These are phyloP conservation scores for Hyla sarda DNA, from an alignment of 2,113 vertebrate genomes.

Conservation along the genomic window DNA sequence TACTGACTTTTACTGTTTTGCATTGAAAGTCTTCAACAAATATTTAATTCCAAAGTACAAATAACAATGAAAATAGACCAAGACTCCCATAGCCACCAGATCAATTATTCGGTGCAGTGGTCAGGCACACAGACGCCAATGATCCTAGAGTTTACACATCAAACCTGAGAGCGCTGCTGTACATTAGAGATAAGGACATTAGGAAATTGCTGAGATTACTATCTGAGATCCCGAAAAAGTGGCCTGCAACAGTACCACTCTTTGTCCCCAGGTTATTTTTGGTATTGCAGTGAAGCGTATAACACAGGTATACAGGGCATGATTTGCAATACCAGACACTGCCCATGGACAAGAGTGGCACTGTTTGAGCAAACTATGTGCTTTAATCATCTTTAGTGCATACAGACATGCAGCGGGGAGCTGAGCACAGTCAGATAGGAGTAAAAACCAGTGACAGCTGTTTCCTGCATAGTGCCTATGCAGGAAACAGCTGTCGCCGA, in stretches of 20 bases:
- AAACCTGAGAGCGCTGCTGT: not conserved
- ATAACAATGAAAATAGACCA: not conserved
- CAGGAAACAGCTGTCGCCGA: too few relatives aligned
- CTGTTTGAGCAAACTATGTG: too few relatives aligned
- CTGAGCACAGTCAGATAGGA: too few relatives aligned
- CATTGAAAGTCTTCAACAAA: not conserved
- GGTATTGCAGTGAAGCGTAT: not conserved
- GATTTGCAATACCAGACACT: too few relatives aligned
- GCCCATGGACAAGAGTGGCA: too few relatives aligned
- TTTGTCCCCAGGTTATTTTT: not conserved
- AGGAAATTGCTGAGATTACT: not conserved
- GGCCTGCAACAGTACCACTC: not conserved
- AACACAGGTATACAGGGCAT: not conserved
- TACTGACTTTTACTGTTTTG: not conserved
- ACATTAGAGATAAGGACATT: not conserved
- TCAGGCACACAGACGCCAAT: not conserved
- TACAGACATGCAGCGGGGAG: too few relatives aligned
- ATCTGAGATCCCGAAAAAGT: not conserved
- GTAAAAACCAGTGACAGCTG: too few relatives aligned
- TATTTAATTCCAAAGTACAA: conserved; percentile 21
- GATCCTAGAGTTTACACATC: not conserved
- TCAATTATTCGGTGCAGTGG: not conserved
- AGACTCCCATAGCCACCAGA: not conserved
- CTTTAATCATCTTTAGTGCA: too few relatives aligned
- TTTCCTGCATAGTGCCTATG: too few relatives aligned